phyloP scores from a whole-genome alignment of 2,113 vertebrate species.

The Boulengeromyrus knoepffleri region DNA sequence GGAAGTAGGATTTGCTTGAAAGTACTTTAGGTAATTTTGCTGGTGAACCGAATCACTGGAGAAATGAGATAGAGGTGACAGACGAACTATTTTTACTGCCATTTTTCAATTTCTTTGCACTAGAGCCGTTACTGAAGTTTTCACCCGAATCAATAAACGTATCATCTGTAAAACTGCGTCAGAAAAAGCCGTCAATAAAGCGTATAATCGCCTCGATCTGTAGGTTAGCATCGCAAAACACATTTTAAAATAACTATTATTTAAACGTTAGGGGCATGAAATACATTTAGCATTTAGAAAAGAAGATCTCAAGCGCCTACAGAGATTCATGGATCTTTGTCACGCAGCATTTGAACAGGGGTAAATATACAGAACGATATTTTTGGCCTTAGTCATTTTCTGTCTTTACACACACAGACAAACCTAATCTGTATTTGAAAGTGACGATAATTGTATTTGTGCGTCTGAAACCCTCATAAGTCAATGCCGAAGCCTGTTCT shows the following conservation, averaged over 20 bases:
- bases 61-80: not conserved
- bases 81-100: not conserved
- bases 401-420: not conserved
- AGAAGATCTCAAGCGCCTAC: too few species aligned
- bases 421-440: not conserved
- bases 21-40: conserved; percentile 3
- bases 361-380: not conserved
- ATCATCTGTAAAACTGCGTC: not conserved
- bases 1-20: not conserved
- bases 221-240: not conserved
- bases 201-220: not conserved
- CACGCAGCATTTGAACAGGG: not conserved
- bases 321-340: not conserved
- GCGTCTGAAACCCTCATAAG: not conserved
- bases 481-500: not conserved
- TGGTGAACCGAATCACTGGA: not conserved
- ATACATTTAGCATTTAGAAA: not conserved
- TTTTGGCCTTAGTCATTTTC: not conserved
- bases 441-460: not conserved
- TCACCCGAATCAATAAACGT: not conserved
- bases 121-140: not conserved
- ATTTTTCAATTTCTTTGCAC: not conserved
- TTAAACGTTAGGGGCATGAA: not conserved
- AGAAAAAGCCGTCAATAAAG: not conserved
- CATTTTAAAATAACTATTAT: not conserved